Evolutionary conservation across 1,140 invertebrate species (phyloP), one percentile per base, ranked within the genome.

Genomic region (Coelopa frigida): DNA sequence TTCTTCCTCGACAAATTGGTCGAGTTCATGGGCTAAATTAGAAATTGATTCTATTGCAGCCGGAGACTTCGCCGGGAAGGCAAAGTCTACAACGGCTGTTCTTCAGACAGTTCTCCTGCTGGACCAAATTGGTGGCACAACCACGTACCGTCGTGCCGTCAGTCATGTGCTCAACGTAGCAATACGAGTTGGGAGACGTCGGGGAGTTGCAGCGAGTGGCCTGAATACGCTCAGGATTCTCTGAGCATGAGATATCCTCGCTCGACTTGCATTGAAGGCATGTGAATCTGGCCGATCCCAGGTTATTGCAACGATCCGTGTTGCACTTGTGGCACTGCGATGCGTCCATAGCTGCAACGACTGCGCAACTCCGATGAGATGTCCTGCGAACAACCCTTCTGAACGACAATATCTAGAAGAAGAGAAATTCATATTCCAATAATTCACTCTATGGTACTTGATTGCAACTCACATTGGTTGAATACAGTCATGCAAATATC

Each of bases 221-320:
- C n/a, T 17, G 27, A 22, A 66, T n/a, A n/a, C n/a, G n/a, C n/a
- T 20, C 21, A 11, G 7, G 8, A 5, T 6, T 4, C 20, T 6
- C 6, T 5, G n/a, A n/a, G n/a, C n/a, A n/a, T n/a, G n/a, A n/a
- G n/a, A n/a, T 8, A 18, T 26, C 44, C 51, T 48, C 52, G 35
- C 49, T 63, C 5, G 62, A 60, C 39, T 66, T 53, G 11, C 62
- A 66, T 49, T 66, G 59, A 17, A 66, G 42, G 39, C 62, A 66
- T 7, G 53, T 42, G 20, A 51, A 62, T 4, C 48, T 40, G 0
- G 11, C n/a, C 1, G 58, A 53, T 4, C 62, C 62, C 3, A 66
- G 52, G 45, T 60, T 59, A 39, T 66, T 66, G 53, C 62, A 66
- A 1, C 53, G 50, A 52, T 66, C 53, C 14, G 62, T 49, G 39